Evolutionary conservation across 2,888 invertebrate genomes (phyloP).

Genomic region (Scaptomyza parva): DNA sequence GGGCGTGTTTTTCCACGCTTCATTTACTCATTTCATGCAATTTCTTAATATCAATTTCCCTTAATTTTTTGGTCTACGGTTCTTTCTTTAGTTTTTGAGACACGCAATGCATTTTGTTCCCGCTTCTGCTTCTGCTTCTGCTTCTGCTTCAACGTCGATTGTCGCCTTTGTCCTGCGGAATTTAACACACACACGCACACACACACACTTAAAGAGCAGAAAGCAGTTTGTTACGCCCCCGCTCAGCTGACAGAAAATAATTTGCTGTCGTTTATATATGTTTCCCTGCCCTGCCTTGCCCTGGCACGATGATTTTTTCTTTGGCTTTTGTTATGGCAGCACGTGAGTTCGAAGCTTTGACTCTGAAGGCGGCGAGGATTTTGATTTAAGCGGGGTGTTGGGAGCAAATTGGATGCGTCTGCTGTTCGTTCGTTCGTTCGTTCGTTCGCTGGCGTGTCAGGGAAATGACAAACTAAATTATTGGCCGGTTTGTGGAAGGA

Average conservation of each 20-base stretch:
- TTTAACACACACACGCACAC: slow-evolving; percentile 40
- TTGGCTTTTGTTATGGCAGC: slow-evolving; percentile 37
- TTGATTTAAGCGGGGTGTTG: background rate
- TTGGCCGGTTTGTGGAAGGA: slow-evolving; percentile 4
- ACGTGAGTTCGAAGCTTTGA: slow-evolving; percentile 42
- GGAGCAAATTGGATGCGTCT: slow-evolving; percentile 30
- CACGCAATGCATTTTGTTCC: slow-evolving; percentile 66
- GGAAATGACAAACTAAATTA: slow-evolving; percentile 50
- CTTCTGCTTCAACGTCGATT: slow-evolving; percentile 9
- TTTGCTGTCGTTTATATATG: slow-evolving; percentile 63
- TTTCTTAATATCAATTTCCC: slow-evolving; percentile 76
- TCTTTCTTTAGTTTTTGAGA: slow-evolving; percentile 46
- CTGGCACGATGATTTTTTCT: slow-evolving; percentile 35
- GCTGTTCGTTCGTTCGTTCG: too few relatives aligned
- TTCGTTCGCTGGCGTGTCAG: slow-evolving; percentile 32
- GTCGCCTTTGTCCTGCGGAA: slow-evolving; percentile 49
- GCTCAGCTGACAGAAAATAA: slow-evolving; percentile 62
- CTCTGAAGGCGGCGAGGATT: slow-evolving; percentile 12
- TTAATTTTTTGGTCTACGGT: slow-evolving; percentile 49
- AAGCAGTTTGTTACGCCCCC: slow-evolving; percentile 5
- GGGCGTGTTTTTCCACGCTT: slow-evolving; percentile 74
- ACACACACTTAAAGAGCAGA: slow-evolving; percentile 4
- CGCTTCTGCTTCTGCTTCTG: slow-evolving; percentile 8
- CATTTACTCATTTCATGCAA: slow-evolving; percentile 78
- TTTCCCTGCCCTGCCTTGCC: slow-evolving; percentile 27